A percentile compares a stretch with the other conserved stretches of the same genome.
These are phyloP conservation scores for Ophiodon elongatus DNA, from an alignment of 2,113 vertebrate species.

Conservation along the genomic window DNA sequence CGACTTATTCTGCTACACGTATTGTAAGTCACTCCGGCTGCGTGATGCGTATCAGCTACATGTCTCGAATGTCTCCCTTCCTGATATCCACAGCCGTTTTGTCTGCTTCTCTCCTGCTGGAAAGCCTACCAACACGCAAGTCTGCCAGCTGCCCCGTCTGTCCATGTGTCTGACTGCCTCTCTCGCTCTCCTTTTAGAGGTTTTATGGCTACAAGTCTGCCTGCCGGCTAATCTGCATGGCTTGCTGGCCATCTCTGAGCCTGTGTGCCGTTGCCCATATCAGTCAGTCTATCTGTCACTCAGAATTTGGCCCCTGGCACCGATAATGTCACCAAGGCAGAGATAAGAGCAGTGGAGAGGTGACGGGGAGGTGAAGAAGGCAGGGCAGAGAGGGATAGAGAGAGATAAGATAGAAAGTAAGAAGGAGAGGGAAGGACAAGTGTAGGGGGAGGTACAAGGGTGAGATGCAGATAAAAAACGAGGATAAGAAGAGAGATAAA, in stretches of 20 bases:
- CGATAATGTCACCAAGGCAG: slow-evolving; percentile 39
- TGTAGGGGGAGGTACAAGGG: background rate
- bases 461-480: slow-evolving; percentile 16
- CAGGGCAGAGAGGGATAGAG: background rate
- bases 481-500: background rate
- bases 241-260: slow-evolving; percentile 13
- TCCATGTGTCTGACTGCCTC: slow-evolving; percentile 12
- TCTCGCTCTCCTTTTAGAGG: slow-evolving; percentile 11
- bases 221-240: slow-evolving; percentile 20
- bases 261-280: slow-evolving; percentile 28
- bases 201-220: slow-evolving; percentile 31
- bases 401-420: slow-evolving; percentile 8
- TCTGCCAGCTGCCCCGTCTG: slow-evolving; percentile 39
- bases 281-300: slow-evolving; percentile 48
- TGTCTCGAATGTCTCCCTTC: slow-evolving; percentile 52
- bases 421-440: background rate
- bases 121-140: slow-evolving; percentile 16
- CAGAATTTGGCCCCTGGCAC: slow-evolving; percentile 21
- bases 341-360: slow-evolving; percentile 55
- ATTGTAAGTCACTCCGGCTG: slow-evolving; percentile 21
- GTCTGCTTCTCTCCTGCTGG: slow-evolving; percentile 33
- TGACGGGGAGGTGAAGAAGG: slow-evolving; percentile 31
- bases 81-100: slow-evolving; percentile 29
- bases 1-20: slow-evolving; percentile 41
- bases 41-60: slow-evolving; percentile 11